Evolutionary conservation across 92 coral and sea anemone species (phyloP).

Genomic region (Palythoa heliodiscus): DNA sequence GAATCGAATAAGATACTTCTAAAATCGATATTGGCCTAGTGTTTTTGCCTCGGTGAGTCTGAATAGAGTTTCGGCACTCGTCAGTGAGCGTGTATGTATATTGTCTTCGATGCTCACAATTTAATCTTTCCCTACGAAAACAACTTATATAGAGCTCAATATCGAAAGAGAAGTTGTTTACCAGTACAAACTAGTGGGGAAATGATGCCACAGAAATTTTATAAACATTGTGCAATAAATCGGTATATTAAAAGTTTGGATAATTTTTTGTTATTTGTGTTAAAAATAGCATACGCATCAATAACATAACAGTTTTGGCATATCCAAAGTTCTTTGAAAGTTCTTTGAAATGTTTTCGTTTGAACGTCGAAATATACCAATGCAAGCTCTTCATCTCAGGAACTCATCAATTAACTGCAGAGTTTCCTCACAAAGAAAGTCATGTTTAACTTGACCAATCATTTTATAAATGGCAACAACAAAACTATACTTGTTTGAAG

Average conservation of each 20-base stretch:
- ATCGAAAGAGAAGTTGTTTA: slow-evolving; percentile 21
- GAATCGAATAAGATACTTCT: slow-evolving; percentile 18
- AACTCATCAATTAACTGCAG: slow-evolving; percentile 22
- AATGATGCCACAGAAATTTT: not conserved
- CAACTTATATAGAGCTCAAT: slow-evolving; percentile 15
- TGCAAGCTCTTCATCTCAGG: slow-evolving; percentile 31
- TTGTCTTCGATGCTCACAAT: not conserved
- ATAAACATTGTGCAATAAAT: slow-evolving; percentile 15
- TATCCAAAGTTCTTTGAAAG: not conserved
- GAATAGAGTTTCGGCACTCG: slow-evolving; percentile 21
- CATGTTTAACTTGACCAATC: not conserved
- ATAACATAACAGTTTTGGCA: not conserved
- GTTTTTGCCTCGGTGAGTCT: slow-evolving; percentile 15
- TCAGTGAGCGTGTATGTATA: slow-evolving; percentile 2
- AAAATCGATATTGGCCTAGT: not conserved
- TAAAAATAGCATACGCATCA: not conserved
- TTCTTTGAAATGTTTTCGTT: slow-evolving; percentile 21
- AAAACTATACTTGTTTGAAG: too few species aligned
- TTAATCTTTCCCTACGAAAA: slow-evolving; percentile 24
- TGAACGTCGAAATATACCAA: not conserved
- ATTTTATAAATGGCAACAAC: too few species aligned
- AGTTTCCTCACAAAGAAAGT: slow-evolving; percentile 21
- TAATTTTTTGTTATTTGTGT: not conserved
- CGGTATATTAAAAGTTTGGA: slow-evolving; percentile 12
- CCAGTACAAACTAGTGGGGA: slow-evolving; percentile 9